Evolutionary conservation across 2,797 vertebrate species (phyloP).

Genomic region (Megaceryle alcyon): DNA sequence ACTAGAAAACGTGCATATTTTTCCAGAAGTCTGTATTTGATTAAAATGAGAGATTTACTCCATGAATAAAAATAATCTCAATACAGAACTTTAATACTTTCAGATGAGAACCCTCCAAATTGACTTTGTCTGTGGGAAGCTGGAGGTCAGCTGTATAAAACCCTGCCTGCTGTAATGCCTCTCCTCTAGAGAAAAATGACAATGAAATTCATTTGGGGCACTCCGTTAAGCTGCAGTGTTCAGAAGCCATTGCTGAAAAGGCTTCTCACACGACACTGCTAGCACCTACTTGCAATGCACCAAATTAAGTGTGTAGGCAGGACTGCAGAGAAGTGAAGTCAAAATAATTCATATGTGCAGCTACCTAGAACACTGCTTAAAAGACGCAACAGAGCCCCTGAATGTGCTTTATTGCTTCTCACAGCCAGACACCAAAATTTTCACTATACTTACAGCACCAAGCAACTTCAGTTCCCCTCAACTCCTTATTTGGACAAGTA

Average conservation of each 20-base stretch:
- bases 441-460: background rate
- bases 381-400: background rate
- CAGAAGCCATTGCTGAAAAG: background rate
- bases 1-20: background rate
- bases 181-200: background rate
- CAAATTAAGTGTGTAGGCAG: slow-evolving; percentile 1
- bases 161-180: background rate
- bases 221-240: background rate
- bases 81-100: background rate
- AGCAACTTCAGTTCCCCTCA: background rate
- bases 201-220: background rate
- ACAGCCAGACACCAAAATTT: background rate
- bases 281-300: background rate
- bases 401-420: background rate
- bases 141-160: background rate
- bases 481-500: background rate
- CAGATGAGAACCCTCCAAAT: background rate
- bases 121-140: background rate
- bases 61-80: background rate
- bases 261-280: background rate
- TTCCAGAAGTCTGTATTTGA: background rate
- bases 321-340: background rate
- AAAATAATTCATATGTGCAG: background rate
- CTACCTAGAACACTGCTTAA: background rate
- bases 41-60: background rate